Conservation (phyloP, 2,113 vertebrate species). For the Lucifuga dentata region DNA sequence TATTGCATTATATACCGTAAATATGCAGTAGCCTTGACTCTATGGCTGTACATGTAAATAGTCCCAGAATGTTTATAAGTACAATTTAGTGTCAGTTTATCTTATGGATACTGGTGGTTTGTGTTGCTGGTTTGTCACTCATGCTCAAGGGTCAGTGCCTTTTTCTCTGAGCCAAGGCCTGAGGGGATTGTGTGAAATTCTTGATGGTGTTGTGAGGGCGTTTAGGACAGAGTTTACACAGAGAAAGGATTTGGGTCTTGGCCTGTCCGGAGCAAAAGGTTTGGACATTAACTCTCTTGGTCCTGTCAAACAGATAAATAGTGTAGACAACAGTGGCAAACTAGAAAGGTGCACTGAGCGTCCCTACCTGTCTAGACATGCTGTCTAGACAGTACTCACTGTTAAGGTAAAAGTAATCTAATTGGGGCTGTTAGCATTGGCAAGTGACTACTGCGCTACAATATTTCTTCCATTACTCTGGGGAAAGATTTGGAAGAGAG, state of each 20-base stretch:
- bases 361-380: slow-evolving; percentile 35
- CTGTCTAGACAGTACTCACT: slow-evolving; percentile 24
- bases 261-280: slow-evolving; percentile 17
- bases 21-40: not conserved
- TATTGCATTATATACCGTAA: not conserved
- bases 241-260: slow-evolving; percentile 39
- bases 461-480: not conserved
- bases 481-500: not conserved
- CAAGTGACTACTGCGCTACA: not conserved
- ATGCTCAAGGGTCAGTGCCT: slow-evolving; percentile 35
- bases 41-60: not conserved
- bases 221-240: slow-evolving; percentile 56
- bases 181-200: slow-evolving; percentile 80
- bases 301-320: slow-evolving; percentile 46
- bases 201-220: slow-evolving; percentile 66
- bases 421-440: not conserved
- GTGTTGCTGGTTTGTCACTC: slow-evolving; percentile 48
- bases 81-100: slow-evolving; percentile 35
- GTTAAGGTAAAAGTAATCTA: slow-evolving; percentile 5
- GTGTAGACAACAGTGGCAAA: slow-evolving; percentile 20
- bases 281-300: slow-evolving; percentile 20
- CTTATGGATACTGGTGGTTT: slow-evolving; percentile 29
- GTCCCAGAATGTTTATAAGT: slow-evolving; percentile 26
- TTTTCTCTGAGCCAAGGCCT: slow-evolving; percentile 23
- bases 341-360: slow-evolving; percentile 16